These are phyloP conservation scores for Myripristis murdjan DNA, from an alignment of 2,797 vertebrate species.

Conservation along the genomic window DNA sequence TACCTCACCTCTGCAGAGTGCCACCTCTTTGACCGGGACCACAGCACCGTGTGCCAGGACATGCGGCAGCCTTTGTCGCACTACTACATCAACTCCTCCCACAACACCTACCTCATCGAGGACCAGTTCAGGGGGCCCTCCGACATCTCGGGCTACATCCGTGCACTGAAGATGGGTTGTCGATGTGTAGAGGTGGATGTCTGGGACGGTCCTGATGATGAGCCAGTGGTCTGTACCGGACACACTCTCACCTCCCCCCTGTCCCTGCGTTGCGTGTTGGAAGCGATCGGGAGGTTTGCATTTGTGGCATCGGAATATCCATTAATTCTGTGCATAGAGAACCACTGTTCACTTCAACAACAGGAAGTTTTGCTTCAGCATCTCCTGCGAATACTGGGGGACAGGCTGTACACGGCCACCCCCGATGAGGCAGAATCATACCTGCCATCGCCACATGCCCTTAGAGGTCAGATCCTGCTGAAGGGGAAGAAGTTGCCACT, in stretches of 20 bases:
- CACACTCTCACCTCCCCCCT: slow-evolving; percentile 92
- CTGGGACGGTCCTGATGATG: slow-evolving; percentile 92
- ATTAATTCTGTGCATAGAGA: slow-evolving; percentile 93
- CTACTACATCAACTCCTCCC: slow-evolving; percentile 96
- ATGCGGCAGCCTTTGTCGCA: slow-evolving; percentile 95
- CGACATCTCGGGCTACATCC: slow-evolving; percentile 94
- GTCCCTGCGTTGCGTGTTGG: slow-evolving; percentile 90
- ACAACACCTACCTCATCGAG: slow-evolving; percentile 97
- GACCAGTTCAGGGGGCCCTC: slow-evolving; percentile 94
- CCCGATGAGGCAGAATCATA: slow-evolving; percentile 88
- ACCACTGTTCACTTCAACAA: slow-evolving; percentile 92
- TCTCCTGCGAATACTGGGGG: slow-evolving; percentile 89
- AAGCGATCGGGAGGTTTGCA: slow-evolving; percentile 91
- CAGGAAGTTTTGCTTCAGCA: slow-evolving; percentile 91
- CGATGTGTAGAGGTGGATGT: slow-evolving; percentile 94
- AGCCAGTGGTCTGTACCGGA: slow-evolving; percentile 92
- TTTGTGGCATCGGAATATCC: slow-evolving; percentile 94
- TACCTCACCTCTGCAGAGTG: slow-evolving; percentile 95
- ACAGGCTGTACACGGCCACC: slow-evolving; percentile 85
- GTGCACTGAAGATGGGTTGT: slow-evolving; percentile 95
- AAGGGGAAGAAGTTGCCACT: slow-evolving; percentile 90
- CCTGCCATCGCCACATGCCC: slow-evolving; percentile 89
- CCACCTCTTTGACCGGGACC: slow-evolving; percentile 93
- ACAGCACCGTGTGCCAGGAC: slow-evolving; percentile 92
- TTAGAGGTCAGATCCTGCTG: slow-evolving; percentile 91